phyloP scores from a whole-genome alignment of 2,888 invertebrate species.

The Tetrapedia diversipes region DNA sequence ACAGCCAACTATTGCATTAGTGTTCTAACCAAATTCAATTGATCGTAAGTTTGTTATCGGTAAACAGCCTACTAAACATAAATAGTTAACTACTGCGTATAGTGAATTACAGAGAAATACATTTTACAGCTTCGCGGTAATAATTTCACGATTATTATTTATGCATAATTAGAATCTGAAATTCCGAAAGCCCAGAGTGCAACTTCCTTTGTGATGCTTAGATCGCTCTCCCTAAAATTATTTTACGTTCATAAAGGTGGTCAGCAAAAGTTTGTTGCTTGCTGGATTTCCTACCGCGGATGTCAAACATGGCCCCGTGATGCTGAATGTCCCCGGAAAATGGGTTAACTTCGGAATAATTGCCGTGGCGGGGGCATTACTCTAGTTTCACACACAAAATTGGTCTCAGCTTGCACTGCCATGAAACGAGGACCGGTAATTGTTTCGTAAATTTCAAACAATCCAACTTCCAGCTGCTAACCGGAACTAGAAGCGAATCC shows the following conservation, averaged over 20 bases:
- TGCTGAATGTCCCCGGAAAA: conserved; percentile 40
- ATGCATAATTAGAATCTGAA: not conserved
- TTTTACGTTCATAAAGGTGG: not conserved
- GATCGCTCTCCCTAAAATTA: not conserved
- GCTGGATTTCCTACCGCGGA: conserved; percentile 17
- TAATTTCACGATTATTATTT: too few species aligned
- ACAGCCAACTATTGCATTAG: too few species aligned
- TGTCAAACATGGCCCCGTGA: conserved; percentile 28
- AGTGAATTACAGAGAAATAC: too few species aligned
- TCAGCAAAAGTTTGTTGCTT: conserved; percentile 17
- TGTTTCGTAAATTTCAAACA: conserved; percentile 29
- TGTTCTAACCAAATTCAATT: too few species aligned
- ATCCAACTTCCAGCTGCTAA: conserved; percentile 3
- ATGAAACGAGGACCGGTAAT: conserved; percentile 22
- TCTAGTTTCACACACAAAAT: conserved; percentile 33
- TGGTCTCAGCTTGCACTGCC: not conserved
- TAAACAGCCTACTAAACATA: too few species aligned
- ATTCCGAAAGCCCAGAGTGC: too few species aligned
- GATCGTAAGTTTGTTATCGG: too few species aligned
- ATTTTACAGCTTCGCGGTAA: too few species aligned
- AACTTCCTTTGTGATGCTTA: too few species aligned
- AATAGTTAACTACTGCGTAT: too few species aligned
- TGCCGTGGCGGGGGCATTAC: conserved; percentile 16
- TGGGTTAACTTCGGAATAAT: conserved; percentile 42
- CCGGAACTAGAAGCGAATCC: not conserved